phyloP scores from a whole-genome alignment of 2,797 vertebrate genomes.

The Melanotaenia maccullochi region DNA sequence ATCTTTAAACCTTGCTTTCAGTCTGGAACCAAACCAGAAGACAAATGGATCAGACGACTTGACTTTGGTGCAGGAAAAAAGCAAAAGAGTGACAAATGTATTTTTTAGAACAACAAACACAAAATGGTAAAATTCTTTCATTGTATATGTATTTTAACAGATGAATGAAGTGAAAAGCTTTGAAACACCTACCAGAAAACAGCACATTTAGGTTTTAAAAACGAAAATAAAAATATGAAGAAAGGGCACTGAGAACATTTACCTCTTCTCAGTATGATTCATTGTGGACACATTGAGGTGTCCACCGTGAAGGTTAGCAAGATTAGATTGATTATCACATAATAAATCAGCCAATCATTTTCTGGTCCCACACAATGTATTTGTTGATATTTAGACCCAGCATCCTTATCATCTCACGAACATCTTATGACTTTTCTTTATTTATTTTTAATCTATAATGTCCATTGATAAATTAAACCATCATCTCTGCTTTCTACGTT shows the following conservation, averaged over 20 bases:
- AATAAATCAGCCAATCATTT: constrained; percentile 71
- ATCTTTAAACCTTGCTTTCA: constrained; percentile 9
- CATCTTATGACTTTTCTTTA: constrained; percentile 42
- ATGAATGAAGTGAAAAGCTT: constrained; percentile 25
- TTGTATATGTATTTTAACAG: background rate
- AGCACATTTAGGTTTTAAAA: constrained; percentile 61
- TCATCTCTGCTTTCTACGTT: constrained; percentile 36
- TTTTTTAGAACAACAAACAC: constrained; percentile 64
- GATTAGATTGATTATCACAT: constrained; percentile 77
- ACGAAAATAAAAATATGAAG: constrained; percentile 56
- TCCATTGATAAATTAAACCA: constrained; percentile 42
- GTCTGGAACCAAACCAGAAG: constrained; percentile 54
- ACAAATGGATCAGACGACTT: constrained; percentile 64
- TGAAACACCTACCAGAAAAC: constrained; percentile 58
- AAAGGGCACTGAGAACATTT: constrained; percentile 59
- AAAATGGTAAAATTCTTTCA: constrained; percentile 44
- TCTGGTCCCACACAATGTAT: constrained; percentile 40
- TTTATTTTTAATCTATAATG: constrained; percentile 37
- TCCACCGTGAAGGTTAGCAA: constrained; percentile 69
- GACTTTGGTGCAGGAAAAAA: constrained; percentile 33
- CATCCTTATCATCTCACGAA: constrained; percentile 39
- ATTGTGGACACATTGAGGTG: constrained; percentile 54
- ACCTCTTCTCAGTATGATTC: constrained; percentile 55
- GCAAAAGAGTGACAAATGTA: constrained; percentile 62
- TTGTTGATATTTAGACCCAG: constrained; percentile 64